These are phyloP conservation scores for Aplodontia rufa DNA, from an alignment of 2,113 vertebrate genomes.

Conservation along the genomic window DNA sequence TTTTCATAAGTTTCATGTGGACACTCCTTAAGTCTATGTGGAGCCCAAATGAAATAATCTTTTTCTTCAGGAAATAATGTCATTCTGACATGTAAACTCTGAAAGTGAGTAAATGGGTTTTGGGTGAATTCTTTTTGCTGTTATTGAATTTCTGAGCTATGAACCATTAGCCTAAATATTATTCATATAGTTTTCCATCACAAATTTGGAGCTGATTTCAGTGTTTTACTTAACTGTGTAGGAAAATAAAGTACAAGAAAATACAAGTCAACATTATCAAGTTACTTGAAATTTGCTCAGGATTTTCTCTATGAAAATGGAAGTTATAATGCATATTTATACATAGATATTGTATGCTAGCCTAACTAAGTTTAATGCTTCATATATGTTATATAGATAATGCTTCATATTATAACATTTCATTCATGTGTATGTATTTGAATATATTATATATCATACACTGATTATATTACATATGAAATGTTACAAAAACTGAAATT, in stretches of 20 bases:
- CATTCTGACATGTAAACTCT: background rate
- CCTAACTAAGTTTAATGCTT: no score
- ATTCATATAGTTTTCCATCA: background rate
- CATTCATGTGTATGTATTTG: no score
- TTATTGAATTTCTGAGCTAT: background rate
- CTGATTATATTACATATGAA: background rate
- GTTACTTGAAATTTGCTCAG: background rate
- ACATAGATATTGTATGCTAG: no score
- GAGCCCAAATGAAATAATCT: background rate
- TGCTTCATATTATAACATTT: no score
- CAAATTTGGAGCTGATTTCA: slow-evolving; percentile 7
- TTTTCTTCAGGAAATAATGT: background rate
- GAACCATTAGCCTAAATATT: background rate
- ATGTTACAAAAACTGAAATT: background rate
- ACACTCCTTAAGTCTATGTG: background rate
- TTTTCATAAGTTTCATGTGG: background rate
- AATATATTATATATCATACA: no score
- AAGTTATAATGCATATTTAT: background rate
- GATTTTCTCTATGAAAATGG: background rate
- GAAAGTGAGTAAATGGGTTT: background rate
- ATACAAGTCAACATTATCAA: background rate
- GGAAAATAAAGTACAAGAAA: background rate
- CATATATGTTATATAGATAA: no score
- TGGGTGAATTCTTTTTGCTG: background rate
- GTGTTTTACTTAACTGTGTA: background rate